Percentiles rank a stretch among this genome's conserved stretches.
These are phyloP conservation scores for Arctopsyche grandis DNA, from an alignment of 1,140 invertebrate species.

Conservation along the genomic window DNA sequence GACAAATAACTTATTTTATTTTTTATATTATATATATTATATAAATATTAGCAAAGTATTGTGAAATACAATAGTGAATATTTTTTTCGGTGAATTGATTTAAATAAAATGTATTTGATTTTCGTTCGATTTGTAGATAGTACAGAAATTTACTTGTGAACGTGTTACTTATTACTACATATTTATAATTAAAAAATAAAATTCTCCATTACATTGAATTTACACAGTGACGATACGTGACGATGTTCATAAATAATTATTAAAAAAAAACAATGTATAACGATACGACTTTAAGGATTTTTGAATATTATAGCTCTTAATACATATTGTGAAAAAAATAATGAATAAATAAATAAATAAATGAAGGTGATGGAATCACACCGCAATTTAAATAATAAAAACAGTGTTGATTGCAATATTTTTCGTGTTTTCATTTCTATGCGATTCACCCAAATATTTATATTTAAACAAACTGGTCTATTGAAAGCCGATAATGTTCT, in stretches of 20 bases:
- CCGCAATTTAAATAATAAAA: slow-evolving; percentile 53
- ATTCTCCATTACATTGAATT: not conserved
- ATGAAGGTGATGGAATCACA: slow-evolving; percentile 52
- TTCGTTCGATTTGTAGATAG: slow-evolving; percentile 20
- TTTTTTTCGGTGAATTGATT: not conserved
- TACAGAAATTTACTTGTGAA: slow-evolving; percentile 14
- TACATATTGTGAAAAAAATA: slow-evolving; percentile 33
- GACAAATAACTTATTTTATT: slow-evolving; percentile 19
- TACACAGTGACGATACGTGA: slow-evolving; percentile 23
- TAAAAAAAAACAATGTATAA: slow-evolving; percentile 50
- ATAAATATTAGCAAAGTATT: slow-evolving; percentile 8
- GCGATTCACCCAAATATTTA: too few species aligned
- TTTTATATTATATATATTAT: too few species aligned
- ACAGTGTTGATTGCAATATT: slow-evolving; percentile 52
- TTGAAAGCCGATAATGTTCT: too few species aligned
- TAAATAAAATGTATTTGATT: not conserved
- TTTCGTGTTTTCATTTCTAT: slow-evolving; percentile 44
- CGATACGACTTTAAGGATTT: slow-evolving; percentile 49
- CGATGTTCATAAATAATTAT: slow-evolving; percentile 11
- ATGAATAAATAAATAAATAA: slow-evolving; percentile 20
- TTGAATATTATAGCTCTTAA: slow-evolving; percentile 47
- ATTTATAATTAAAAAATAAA: not conserved
- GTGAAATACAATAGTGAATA: not conserved
- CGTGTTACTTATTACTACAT: slow-evolving; percentile 5
- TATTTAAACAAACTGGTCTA: too few species aligned